Evolutionary conservation across 2,888 invertebrate genomes (phyloP), one percentile per base, ranked within the genome.

Genomic region (Drosophila vallismaia): DNA sequence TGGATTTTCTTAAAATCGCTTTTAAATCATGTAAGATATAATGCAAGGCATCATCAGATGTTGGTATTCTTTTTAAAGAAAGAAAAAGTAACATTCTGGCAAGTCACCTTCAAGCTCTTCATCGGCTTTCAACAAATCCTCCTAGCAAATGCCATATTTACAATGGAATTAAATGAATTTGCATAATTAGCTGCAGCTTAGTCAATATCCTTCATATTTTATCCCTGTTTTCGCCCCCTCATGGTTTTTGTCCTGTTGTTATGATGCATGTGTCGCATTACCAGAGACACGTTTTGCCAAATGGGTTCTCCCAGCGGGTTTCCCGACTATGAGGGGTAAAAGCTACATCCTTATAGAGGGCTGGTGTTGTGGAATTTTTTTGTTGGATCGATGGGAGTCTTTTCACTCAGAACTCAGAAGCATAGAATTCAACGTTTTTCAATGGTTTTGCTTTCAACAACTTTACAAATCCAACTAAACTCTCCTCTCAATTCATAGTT

Each of bases 191-290:
- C 76, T 68, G 50, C 55, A 54, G 68, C 67, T 64, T 71, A 70
- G 52, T 36, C 57, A 31, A 44, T n/a, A 12, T 12, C 42, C 29
- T 7, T 36, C 40, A 42, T n/a, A 42, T 52, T 50, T 49, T 48
- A 31, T n/a, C 24, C 51, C 6, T n/a, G 44, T 50, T 24, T 6
- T 54, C 19, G 38, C 45, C 12, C 19, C 29, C 29, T 46, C 26
- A 31, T 59, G 48, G 38, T 28, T 9, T 12, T 24, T 8, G 19
- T 55, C 56, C 56, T 42, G 44, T n/a, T 51, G 28, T 3, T 80
- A 72, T 79, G 79, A 79, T 82, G 72, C 80, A 86, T 75, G 80
- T 83, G 77, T 73, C 80, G 75, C 77, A 86, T 73, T 68, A 73
- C 54, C 58, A 26, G 44, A 52, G 67, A 76, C 72, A 76, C 79